A percentile compares a stretch with the other conserved stretches of the same genome.
These are phyloP conservation scores for Diorhabda elongata DNA, from an alignment of 1,140 invertebrate genomes.

Conservation along the genomic window DNA sequence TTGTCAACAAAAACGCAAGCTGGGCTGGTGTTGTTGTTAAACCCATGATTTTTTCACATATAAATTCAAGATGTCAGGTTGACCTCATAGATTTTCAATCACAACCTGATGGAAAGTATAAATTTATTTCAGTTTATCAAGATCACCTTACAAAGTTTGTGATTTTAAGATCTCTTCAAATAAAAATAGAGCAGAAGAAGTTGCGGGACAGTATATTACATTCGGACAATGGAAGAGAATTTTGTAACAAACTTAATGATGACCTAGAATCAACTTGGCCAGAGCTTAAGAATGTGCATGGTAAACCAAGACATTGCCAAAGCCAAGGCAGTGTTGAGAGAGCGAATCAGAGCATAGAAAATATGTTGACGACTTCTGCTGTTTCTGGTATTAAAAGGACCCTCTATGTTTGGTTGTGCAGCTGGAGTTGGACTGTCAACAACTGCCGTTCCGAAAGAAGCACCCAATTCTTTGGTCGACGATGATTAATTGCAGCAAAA, in stretches of 20 bases:
- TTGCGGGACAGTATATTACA: conserved; percentile 36
- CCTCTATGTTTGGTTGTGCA: neutral
- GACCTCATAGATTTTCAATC: conserved; percentile 51
- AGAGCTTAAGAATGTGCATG: conserved; percentile 39
- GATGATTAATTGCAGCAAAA: too few species aligned
- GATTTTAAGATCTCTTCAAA: neutral
- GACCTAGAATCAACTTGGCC: conserved; percentile 29
- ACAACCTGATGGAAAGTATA: conserved; percentile 45
- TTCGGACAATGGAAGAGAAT: conserved; percentile 40
- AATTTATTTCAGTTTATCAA: conserved; percentile 51
- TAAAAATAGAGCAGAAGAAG: conserved; percentile 12
- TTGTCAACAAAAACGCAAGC: too few species aligned
- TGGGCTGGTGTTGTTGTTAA: neutral
- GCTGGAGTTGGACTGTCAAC: neutral
- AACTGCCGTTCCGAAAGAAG: neutral
- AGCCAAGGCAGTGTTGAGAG: conserved; percentile 42
- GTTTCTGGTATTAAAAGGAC: neutral
- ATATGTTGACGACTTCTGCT: conserved; percentile 27
- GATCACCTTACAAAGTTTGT: conserved; percentile 48
- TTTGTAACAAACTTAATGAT: conserved; percentile 24
- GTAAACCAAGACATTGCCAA: conserved; percentile 40
- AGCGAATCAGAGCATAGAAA: conserved; percentile 45
- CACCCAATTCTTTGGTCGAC: too few species aligned
- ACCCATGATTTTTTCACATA: conserved; percentile 23
- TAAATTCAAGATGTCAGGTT: conserved; percentile 48